Percentiles rank a stretch among this genome's conserved stretches.
These are phyloP conservation scores for Podargus strigoides DNA, from an alignment of 2,797 vertebrate genomes.

Conservation along the genomic window DNA sequence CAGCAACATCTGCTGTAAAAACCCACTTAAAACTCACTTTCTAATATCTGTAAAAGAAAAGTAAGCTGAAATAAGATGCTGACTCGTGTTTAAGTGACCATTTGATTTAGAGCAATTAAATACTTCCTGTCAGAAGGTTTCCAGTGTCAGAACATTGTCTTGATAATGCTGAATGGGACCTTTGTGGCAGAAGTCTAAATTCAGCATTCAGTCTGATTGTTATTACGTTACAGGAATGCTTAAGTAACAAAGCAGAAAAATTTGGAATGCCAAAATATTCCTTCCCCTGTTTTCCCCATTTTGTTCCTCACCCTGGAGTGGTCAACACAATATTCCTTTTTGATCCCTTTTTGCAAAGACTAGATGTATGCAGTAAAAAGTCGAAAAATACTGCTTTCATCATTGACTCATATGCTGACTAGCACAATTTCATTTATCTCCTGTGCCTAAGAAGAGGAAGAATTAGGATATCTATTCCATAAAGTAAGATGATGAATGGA, in stretches of 20 bases:
- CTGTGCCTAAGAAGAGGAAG: neutral
- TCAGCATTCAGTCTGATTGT: neutral
- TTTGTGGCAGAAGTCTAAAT: neutral
- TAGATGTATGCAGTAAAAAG: neutral
- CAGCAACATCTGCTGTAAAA: neutral
- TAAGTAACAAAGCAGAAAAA: neutral
- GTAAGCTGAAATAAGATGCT: neutral
- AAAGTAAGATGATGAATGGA: neutral
- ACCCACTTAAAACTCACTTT: neutral
- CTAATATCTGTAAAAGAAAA: neutral
- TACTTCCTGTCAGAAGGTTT: neutral
- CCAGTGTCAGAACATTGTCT: neutral
- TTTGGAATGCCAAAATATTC: neutral
- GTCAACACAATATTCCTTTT: neutral
- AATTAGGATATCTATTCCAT: neutral
- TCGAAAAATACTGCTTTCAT: neutral
- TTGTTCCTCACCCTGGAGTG: neutral
- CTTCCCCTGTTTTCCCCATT: neutral
- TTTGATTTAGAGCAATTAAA: neutral
- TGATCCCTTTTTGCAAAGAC: neutral
- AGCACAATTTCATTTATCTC: neutral
- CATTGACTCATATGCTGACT: neutral
- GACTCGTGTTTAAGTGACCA: neutral
- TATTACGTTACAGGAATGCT: neutral
- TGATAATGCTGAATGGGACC: neutral